Conservation (phyloP, 2,888 invertebrate genomes). For the Automeris io region DNA sequence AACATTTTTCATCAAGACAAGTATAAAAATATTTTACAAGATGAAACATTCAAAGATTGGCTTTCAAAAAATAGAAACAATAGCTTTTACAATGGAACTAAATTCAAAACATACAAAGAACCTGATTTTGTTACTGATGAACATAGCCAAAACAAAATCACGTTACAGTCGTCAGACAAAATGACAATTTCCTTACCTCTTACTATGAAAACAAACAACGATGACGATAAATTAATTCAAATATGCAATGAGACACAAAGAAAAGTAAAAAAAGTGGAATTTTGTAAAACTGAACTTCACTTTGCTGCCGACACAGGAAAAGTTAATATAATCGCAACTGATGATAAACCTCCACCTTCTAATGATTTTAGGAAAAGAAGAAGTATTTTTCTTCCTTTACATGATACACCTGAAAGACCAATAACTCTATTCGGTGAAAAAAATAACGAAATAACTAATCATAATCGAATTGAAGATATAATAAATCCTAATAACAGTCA, state of each 20-base stretch:
- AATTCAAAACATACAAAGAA: constrained; percentile 38
- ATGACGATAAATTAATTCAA: constrained; percentile 31
- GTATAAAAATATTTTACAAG: constrained; percentile 34
- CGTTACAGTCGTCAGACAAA: constrained; percentile 58
- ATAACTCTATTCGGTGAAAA: constrained; percentile 81
- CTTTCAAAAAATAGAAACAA: constrained; percentile 52
- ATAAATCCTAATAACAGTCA: constrained; percentile 31
- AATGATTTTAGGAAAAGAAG: constrained; percentile 86
- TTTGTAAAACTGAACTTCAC: constrained; percentile 92
- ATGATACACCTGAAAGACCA: constrained; percentile 66
- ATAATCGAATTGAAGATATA: constrained; percentile 24
- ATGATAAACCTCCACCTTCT: constrained; percentile 90
- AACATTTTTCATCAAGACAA: constrained; percentile 21
- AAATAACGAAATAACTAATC: constrained; percentile 30
- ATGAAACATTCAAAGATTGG: constrained; percentile 64
- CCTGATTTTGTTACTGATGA: constrained; percentile 40
- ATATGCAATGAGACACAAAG: constrained; percentile 55
- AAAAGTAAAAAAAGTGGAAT: constrained; percentile 86
- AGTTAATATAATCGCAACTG: constrained; percentile 91
- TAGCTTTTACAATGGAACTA: constrained; percentile 38
- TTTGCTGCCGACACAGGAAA: constrained; percentile 91
- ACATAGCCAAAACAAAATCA: constrained; percentile 44
- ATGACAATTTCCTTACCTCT: constrained; percentile 60
- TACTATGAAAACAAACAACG: constrained; percentile 41
- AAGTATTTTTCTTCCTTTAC: constrained; percentile 67